phyloP scores from a whole-genome alignment of 2,113 vertebrate species.

The Dipodomys ordii region DNA sequence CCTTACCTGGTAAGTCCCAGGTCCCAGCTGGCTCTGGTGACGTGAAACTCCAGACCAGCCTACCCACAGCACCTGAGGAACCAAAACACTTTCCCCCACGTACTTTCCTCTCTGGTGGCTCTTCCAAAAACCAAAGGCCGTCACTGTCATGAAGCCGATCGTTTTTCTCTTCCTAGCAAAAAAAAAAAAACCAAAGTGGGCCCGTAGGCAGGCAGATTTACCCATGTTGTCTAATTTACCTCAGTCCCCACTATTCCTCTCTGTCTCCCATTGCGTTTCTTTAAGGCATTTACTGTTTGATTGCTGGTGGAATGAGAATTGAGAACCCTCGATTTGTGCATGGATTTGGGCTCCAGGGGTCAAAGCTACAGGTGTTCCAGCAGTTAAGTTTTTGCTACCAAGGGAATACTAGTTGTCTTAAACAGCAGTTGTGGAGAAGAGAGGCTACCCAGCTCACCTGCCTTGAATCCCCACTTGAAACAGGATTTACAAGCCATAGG shows the following conservation, averaged over 20 bases:
- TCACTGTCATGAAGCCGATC: background rate
- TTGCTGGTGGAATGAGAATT: background rate
- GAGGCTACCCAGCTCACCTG: too few species aligned
- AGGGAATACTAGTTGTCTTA: background rate
- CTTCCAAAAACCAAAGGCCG: background rate
- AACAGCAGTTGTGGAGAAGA: background rate
- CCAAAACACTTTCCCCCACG: background rate
- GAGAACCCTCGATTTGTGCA: background rate
- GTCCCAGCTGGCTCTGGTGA: background rate
- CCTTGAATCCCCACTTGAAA: too few species aligned
- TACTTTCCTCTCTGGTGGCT: background rate
- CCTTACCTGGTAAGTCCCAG: constrained; percentile 93
- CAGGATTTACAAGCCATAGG: too few species aligned
- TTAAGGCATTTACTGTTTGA: background rate
- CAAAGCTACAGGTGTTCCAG: background rate
- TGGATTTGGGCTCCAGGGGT: background rate
- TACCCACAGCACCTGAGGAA: background rate
- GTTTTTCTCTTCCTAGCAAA: background rate
- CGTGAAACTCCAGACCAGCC: background rate
- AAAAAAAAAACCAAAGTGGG: background rate
- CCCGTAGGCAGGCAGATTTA: background rate
- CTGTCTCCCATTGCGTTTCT: background rate
- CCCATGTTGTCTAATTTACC: background rate
- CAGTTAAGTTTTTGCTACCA: background rate
- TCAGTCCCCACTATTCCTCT: background rate